Conservation (phyloP, 1,140 invertebrate species). For the Pseudomyrmex dendroicus region DNA sequence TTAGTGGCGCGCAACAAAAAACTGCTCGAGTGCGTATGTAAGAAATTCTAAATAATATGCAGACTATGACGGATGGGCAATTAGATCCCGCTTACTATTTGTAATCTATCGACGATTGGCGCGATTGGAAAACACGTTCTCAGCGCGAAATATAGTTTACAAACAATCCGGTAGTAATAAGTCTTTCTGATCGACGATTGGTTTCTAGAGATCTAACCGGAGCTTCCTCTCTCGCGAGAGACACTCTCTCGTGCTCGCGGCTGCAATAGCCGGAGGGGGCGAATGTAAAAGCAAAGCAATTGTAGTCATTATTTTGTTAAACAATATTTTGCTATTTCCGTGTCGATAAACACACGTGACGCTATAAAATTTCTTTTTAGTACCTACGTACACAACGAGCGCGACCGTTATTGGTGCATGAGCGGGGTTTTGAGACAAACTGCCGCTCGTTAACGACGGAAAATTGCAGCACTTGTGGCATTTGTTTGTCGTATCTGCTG, state of each 20-base stretch:
- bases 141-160: slow-evolving; percentile 26
- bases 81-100: slow-evolving; percentile 25
- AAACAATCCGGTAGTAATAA: slow-evolving; percentile 65
- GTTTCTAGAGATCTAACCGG: slow-evolving; percentile 11
- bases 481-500: slow-evolving; percentile 65
- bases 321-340: slow-evolving; percentile 63
- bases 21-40: background rate
- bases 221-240: slow-evolving; percentile 33
- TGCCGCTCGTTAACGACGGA: slow-evolving; percentile 65
- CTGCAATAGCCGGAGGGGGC: slow-evolving; percentile 18
- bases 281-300: slow-evolving; percentile 72
- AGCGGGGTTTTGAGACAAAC: slow-evolving; percentile 8
- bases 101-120: background rate
- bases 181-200: slow-evolving; percentile 70
- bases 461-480: slow-evolving; percentile 65
- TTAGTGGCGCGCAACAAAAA: background rate
- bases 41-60: slow-evolving; percentile 13
- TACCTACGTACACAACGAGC: slow-evolving; percentile 12
- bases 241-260: slow-evolving; percentile 13
- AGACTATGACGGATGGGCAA: slow-evolving; percentile 24
- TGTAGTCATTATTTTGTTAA: slow-evolving; percentile 74
- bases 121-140: slow-evolving; percentile 7
- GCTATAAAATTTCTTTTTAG: slow-evolving; percentile 70
- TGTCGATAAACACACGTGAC: slow-evolving; percentile 56
- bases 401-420: slow-evolving; percentile 60